These are phyloP conservation scores for Dryoscopus gambensis DNA, from an alignment of 2,113 vertebrate species.

Conservation along the genomic window DNA sequence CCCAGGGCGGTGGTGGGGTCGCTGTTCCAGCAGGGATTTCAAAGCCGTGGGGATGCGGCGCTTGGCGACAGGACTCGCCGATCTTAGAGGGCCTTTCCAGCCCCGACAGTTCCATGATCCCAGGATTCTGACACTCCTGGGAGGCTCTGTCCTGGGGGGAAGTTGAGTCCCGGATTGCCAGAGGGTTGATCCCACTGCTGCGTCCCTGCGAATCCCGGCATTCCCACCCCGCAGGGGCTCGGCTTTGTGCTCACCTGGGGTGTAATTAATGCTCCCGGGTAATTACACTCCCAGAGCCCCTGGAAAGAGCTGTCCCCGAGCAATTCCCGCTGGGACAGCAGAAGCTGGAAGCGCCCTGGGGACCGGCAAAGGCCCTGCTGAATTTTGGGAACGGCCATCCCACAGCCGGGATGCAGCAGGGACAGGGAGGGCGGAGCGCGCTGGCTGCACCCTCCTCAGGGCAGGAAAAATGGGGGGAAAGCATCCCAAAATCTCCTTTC, in stretches of 20 bases:
- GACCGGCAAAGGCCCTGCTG: fast-evolving
- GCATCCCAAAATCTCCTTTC: not conserved
- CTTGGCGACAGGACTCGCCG: fast-evolving
- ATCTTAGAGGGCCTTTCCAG: not conserved
- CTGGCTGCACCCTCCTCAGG: not conserved
- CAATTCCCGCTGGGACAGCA: not conserved
- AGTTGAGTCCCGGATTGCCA: fast-evolving
- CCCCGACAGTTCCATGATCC: not conserved
- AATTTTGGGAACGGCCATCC: not conserved
- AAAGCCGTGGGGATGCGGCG: not conserved
- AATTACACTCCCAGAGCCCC: not conserved
- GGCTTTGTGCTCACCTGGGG: not conserved
- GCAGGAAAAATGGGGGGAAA: not conserved
- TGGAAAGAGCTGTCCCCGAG: not conserved
- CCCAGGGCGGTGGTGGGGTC: too few species aligned
- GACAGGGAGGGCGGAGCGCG: fast-evolving
- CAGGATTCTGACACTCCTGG: fast-evolving
- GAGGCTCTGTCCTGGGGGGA: fast-evolving
- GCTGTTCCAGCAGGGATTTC: not conserved
- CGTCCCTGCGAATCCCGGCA: not conserved
- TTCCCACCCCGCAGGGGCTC: fast-evolving
- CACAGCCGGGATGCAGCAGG: fast-evolving
- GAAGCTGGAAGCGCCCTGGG: fast-evolving
- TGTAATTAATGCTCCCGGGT: not conserved
- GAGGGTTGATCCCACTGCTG: not conserved